These are phyloP conservation scores for Deroptyus accipitrinus DNA, from an alignment of 2,113 vertebrate species.

Conservation along the genomic window DNA sequence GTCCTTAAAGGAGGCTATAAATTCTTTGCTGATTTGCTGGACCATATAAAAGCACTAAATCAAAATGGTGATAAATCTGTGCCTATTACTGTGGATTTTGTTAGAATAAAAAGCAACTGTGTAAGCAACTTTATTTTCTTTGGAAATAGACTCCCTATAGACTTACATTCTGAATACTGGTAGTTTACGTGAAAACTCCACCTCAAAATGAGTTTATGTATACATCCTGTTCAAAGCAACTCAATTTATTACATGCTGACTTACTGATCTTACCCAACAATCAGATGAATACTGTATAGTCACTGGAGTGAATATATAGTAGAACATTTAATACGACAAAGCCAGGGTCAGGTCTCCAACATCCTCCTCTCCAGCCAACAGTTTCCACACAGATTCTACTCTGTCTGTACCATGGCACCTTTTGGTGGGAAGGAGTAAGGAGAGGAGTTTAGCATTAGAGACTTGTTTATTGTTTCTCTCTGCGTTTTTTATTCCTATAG, in stretches of 20 bases:
- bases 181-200: background rate
- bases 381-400: background rate
- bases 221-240: background rate
- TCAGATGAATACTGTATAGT: background rate
- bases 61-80: constrained; percentile 84
- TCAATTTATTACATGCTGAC: background rate
- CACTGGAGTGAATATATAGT: background rate
- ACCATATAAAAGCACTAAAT: constrained; percentile 85
- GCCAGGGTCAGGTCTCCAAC: background rate
- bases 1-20: constrained; percentile 89
- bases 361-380: background rate
- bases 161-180: background rate
- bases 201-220: background rate
- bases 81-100: constrained; percentile 86
- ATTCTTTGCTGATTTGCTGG: constrained; percentile 88
- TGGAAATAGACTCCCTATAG: background rate
- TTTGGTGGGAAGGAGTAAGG: background rate
- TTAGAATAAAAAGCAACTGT: constrained; percentile 83
- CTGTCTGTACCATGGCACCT: background rate
- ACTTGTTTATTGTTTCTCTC: background rate
- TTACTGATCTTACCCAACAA: background rate
- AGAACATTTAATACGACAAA: background rate
- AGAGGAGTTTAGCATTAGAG: background rate
- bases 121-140: constrained; percentile 68
- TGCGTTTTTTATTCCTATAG: background rate